phyloP scores from a whole-genome alignment of 2,113 vertebrate genomes.

The Lanius collurio region DNA sequence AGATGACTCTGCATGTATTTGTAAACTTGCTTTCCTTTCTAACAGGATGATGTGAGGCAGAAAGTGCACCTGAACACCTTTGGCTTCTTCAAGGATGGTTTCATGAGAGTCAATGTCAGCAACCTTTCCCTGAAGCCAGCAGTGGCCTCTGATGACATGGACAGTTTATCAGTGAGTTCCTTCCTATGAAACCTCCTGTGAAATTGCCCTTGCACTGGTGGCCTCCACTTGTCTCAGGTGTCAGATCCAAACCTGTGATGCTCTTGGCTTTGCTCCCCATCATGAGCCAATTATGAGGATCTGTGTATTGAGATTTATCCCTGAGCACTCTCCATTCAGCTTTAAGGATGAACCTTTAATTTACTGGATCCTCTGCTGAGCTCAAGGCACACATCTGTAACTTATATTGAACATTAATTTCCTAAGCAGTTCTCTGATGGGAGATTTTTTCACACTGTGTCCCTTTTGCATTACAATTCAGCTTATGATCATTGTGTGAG shows the following conservation, averaged over 20 bases:
- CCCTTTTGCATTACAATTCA: neutral
- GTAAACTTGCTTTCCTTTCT: neutral
- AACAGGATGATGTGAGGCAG: constrained; percentile 82
- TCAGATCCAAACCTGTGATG: neutral
- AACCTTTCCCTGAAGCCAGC: constrained; percentile 69
- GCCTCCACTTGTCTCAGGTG: neutral
- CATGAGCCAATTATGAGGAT: neutral
- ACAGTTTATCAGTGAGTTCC: constrained; percentile 53
- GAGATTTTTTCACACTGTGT: neutral
- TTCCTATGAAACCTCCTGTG: neutral
- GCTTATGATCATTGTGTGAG: neutral
- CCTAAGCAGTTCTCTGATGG: neutral
- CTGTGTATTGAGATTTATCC: neutral
- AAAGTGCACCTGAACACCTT: constrained; percentile 88
- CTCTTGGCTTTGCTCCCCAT: neutral
- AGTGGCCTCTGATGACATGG: neutral
- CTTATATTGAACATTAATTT: neutral
- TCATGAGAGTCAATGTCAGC: constrained; percentile 80
- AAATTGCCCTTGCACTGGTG: neutral
- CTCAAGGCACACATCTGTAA: fast-evolving
- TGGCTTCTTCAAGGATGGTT: constrained; percentile 85
- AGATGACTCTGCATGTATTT: neutral
- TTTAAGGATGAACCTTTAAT: neutral
- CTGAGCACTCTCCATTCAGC: neutral
- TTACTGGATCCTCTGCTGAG: neutral